Evolutionary conservation across 1,140 invertebrate genomes (phyloP), one percentile per base, ranked within the genome.

Genomic region (Drosophila repleta): DNA sequence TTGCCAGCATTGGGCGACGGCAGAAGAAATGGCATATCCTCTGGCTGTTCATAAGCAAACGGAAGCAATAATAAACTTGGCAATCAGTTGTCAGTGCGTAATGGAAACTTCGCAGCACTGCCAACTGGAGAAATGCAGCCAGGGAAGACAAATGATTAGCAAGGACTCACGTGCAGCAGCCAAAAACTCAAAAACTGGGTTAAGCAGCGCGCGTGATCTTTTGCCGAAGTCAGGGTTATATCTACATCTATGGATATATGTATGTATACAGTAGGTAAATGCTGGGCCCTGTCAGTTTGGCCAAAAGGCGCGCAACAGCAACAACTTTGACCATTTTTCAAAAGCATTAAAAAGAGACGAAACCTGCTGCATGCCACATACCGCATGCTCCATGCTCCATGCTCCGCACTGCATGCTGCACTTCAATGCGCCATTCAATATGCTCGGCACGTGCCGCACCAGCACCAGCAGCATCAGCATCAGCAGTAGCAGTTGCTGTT

Each of bases 31-130:
- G 37, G 63, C 37, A 43, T 57, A 57, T 57, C 41, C 65, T 63
- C 62, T 69, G 71, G 57, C 58, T 63, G 71, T 63, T 74, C 71
- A 74, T 74, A 69, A 74, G 71, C 66, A 62, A 74, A 74, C 65
- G 57, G 65, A 69, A 69, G 71, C 71, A 74, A 74, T 74, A 74
- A 74, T 74, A 74, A 74, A 64, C 71, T 74, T 69, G 66, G 66
- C 71, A 74, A 74, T 74, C 71, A 74, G 71, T 68, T 74, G 71
- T 74, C 71, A 74, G 71, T 74, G 71, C 71, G 71, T 74, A 74
- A 73, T 73, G 70, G 70, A 73, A 73, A 73, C 70, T 73, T 71
- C 53, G 55, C 24, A 60, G 55, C 21, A 57, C 52, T 70, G 67
- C 45, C 66, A 69, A 64, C 32, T 64, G 61, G 45, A 71, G 3